Evolutionary conservation across 1,140 invertebrate species (phyloP).

Genomic region (Pseudomyrmex dendroicus): DNA sequence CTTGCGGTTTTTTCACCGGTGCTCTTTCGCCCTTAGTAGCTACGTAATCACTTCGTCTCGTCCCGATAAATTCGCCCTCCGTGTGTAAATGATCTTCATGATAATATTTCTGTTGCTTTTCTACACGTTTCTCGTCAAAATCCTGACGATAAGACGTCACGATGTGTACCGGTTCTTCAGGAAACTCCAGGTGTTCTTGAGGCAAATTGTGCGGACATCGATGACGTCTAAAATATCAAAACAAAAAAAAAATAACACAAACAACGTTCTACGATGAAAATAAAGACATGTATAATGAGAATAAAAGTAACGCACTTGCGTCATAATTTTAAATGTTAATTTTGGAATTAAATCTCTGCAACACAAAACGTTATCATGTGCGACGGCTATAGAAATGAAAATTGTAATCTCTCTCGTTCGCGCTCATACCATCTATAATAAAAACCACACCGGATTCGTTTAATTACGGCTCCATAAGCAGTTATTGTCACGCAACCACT

Average conservation of each 20-base stretch:
- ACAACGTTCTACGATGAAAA: conserved; percentile 10
- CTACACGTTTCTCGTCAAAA: conserved; percentile 88
- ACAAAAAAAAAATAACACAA: neutral
- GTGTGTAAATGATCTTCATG: conserved; percentile 86
- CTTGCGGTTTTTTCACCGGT: conserved; percentile 82
- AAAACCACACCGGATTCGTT: conserved; percentile 4
- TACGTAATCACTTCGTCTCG: conserved; percentile 82
- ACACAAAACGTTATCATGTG: neutral
- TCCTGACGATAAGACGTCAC: conserved; percentile 88
- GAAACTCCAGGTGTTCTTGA: conserved; percentile 86
- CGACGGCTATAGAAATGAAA: neutral
- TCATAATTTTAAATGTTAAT: conserved; percentile 20
- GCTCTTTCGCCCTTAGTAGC: conserved; percentile 83
- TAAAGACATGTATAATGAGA: conserved; percentile 9
- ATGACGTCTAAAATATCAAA: conserved; percentile 85
- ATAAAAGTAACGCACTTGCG: conserved; percentile 11
- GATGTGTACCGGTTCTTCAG: conserved; percentile 84
- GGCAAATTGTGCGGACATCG: conserved; percentile 87
- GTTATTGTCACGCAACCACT: conserved; percentile 23
- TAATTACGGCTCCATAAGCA: neutral
- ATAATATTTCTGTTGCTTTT: conserved; percentile 79
- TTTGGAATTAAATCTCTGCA: neutral
- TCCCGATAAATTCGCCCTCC: conserved; percentile 86
- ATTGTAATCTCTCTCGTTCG: neutral
- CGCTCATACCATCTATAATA: neutral